Evolutionary conservation across 2,888 invertebrate species (phyloP).

Genomic region (Drosophila gaucha): DNA sequence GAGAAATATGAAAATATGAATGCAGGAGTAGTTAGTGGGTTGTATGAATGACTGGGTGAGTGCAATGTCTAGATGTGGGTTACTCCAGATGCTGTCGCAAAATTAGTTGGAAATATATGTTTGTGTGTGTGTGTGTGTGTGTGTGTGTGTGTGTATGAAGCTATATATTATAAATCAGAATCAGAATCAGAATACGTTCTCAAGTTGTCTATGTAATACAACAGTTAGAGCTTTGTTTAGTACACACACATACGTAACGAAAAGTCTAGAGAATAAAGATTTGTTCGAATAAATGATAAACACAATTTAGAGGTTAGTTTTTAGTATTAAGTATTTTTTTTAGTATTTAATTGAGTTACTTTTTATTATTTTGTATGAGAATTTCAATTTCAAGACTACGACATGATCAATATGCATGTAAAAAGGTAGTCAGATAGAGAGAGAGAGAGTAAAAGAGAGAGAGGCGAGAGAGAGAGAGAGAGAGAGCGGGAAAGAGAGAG

Average conservation of each 20-base stretch:
- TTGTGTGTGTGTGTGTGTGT: neutral
- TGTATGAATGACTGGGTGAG: constrained; percentile 41
- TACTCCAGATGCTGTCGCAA: constrained; percentile 38
- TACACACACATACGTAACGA: constrained; percentile 68
- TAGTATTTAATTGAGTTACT: constrained; percentile 24
- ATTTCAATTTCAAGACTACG: constrained; percentile 59
- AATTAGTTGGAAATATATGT: constrained; percentile 26
- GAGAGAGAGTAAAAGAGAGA: constrained; percentile 8
- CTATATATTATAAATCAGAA: constrained; percentile 19
- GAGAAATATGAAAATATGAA: constrained; percentile 29
- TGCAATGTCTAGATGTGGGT: constrained; percentile 41
- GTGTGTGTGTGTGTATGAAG: neutral
- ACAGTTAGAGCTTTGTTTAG: constrained; percentile 58
- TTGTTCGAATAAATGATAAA: constrained; percentile 60
- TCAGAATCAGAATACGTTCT: constrained; percentile 43
- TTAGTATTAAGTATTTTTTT: constrained; percentile 36
- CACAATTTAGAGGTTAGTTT: constrained; percentile 49
- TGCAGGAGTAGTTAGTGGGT: constrained; percentile 29
- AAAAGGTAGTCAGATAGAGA: constrained; percentile 20
- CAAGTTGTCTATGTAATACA: constrained; percentile 60
- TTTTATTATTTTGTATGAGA: constrained; percentile 43
- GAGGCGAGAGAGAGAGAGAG: constrained; percentile 8
- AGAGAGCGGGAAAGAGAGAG: constrained; percentile 15
- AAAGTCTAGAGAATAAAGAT: constrained; percentile 55
- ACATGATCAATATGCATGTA: constrained; percentile 62